These are phyloP conservation scores for Zaprionus africanus DNA, from an alignment of 1,140 invertebrate genomes.

Conservation along the genomic window DNA sequence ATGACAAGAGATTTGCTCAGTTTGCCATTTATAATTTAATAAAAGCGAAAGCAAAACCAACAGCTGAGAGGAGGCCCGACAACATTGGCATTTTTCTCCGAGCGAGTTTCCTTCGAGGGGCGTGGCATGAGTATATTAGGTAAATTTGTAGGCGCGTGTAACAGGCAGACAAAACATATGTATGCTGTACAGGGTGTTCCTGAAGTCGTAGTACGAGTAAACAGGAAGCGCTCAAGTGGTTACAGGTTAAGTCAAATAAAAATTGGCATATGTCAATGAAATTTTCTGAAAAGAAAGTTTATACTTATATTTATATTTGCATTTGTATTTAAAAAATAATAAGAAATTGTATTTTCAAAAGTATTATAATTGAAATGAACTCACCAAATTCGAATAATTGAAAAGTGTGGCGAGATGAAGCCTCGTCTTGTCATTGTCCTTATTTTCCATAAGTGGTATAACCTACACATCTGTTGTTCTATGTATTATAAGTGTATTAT, in stretches of 20 bases:
- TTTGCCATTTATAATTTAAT: constrained; percentile 64
- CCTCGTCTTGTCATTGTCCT: fast-evolving
- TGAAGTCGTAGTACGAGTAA: background rate
- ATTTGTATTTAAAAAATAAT: too few relatives aligned
- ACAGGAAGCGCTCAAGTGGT: background rate
- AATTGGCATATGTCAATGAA: too few relatives aligned
- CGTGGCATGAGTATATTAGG: constrained; percentile 22
- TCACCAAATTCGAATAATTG: too few relatives aligned
- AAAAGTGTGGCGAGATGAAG: too few relatives aligned
- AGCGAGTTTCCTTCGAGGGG: constrained; percentile 68
- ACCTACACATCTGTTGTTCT: too few relatives aligned
- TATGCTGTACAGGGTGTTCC: constrained; percentile 41
- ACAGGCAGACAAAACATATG: constrained; percentile 3
- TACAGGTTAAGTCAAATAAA: too few relatives aligned
- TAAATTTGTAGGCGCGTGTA: background rate
- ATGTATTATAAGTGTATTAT: too few relatives aligned
- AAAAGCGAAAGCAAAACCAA: constrained; percentile 62
- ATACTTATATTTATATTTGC: too few relatives aligned
- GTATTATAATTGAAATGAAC: too few relatives aligned
- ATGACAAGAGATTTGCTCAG: constrained; percentile 60
- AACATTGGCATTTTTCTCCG: constrained; percentile 31
- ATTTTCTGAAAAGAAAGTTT: too few relatives aligned
- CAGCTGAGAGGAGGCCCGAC: constrained; percentile 63
- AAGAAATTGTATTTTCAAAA: too few relatives aligned
- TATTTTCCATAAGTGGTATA: too few relatives aligned